Evolutionary conservation across 2,797 vertebrate genomes (phyloP).

Genomic region (Fratercula arctica): DNA sequence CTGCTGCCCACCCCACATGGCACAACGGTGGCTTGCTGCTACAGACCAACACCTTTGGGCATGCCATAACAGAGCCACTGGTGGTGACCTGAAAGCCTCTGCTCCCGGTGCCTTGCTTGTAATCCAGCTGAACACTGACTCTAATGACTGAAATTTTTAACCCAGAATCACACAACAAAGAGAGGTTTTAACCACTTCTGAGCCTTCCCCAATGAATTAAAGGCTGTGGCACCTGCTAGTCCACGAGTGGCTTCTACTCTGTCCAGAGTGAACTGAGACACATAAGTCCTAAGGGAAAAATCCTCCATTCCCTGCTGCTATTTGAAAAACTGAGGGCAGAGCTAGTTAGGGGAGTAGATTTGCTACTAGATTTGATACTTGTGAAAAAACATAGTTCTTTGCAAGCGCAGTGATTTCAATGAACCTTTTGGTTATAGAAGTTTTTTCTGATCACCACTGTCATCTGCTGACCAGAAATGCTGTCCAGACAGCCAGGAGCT

Average conservation of each 20-base stretch:
- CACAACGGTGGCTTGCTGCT: background rate
- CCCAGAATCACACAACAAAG: background rate
- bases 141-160: background rate
- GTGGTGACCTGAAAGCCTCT: background rate
- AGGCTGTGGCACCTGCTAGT: background rate
- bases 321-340: background rate
- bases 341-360: background rate
- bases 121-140: background rate
- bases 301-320: background rate
- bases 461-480: background rate
- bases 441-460: background rate
- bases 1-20: background rate
- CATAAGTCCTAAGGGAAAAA: background rate
- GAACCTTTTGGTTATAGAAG: background rate
- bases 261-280: background rate
- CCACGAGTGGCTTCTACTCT: background rate
- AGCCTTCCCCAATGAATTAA: background rate
- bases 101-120: background rate
- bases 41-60: background rate
- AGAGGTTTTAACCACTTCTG: background rate
- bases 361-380: background rate
- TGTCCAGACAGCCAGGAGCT: background rate
- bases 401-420: background rate
- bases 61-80: accelerated
- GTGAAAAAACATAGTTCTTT: background rate